Conservation (phyloP, 2,113 vertebrate genomes). For the Dipodomys stephensi region DNA sequence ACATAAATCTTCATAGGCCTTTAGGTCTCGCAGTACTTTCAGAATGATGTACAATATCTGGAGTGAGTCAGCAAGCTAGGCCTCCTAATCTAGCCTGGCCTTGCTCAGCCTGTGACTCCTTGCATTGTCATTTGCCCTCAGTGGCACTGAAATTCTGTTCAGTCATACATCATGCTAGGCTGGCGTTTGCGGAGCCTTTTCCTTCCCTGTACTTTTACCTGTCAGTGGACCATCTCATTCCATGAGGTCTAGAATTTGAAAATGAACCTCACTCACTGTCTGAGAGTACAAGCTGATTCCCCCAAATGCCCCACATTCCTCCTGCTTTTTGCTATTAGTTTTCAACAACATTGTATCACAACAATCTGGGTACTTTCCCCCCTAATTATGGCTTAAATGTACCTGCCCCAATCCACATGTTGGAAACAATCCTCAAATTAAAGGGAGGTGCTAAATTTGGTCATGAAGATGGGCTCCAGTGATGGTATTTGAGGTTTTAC, state of each 20-base stretch:
- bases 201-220: neutral
- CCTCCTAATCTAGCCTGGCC: neutral
- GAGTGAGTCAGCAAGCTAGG: neutral
- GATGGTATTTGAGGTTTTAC: too few species aligned
- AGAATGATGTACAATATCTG: too few species aligned
- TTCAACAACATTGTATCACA: neutral
- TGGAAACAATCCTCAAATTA: neutral
- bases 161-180: neutral
- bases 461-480: neutral
- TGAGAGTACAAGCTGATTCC: neutral
- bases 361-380: neutral
- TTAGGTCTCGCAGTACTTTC: neutral
- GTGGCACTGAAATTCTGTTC: neutral
- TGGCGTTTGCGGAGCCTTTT: neutral
- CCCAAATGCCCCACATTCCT: neutral
- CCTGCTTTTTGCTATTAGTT: neutral
- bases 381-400: neutral
- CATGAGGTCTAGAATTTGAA: neutral
- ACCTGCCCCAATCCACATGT: neutral
- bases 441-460: neutral
- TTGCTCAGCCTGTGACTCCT: neutral
- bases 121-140: neutral
- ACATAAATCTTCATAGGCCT: neutral
- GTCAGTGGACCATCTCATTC: neutral
- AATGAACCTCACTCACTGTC: neutral